A percentile compares a stretch with the other conserved stretches of the same genome.
These are phyloP conservation scores for Copidosoma floridanum DNA, from an alignment of 1,140 invertebrate genomes.

Conservation along the genomic window DNA sequence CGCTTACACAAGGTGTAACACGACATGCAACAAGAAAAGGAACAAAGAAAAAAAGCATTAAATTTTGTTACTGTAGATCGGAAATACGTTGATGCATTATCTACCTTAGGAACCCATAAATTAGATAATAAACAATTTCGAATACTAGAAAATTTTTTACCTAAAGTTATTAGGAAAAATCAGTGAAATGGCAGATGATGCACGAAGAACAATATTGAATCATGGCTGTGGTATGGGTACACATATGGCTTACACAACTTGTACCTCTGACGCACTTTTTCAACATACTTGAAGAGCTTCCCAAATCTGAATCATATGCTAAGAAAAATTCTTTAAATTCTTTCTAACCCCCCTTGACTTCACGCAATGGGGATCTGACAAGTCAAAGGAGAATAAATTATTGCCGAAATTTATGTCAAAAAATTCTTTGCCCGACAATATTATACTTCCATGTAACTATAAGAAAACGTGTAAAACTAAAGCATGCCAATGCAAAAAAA, in stretches of 20 bases:
- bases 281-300: not conserved
- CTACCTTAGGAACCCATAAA: not conserved
- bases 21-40: not conserved
- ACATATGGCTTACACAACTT: not conserved
- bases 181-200: not conserved
- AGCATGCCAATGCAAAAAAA: no score
- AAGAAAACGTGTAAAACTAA: not conserved
- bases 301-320: not conserved
- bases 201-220: not conserved
- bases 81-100: not conserved
- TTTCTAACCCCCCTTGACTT: not conserved
- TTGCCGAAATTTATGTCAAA: not conserved
- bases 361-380: not conserved
- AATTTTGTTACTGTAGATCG: not conserved
- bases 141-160: not conserved
- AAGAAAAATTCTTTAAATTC: not conserved
- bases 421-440: not conserved
- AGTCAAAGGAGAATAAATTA: not conserved
- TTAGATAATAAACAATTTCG: not conserved
- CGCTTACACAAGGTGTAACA: not conserved
- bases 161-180: not conserved
- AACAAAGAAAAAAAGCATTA: not conserved
- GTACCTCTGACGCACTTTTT: not conserved
- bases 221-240: not conserved
- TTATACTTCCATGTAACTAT: not conserved